phyloP scores from a whole-genome alignment of 2,113 vertebrate species.

The Triplophysa dalaica region DNA sequence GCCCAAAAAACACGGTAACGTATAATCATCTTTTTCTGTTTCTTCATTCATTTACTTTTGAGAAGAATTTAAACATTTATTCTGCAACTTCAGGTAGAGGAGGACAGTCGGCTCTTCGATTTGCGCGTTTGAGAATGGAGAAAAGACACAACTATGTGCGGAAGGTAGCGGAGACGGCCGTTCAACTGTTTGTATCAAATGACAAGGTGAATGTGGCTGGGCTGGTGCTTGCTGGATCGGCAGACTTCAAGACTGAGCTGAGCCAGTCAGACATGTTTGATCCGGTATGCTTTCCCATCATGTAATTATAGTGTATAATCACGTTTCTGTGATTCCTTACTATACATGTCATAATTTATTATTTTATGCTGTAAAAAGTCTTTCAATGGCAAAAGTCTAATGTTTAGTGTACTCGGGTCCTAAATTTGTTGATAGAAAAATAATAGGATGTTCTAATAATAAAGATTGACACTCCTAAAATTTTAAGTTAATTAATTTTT shows the following conservation, averaged over 20 bases:
- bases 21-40: neutral
- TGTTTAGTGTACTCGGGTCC: too few relatives aligned
- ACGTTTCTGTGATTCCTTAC: too few relatives aligned
- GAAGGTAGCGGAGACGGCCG: slow-evolving; percentile 97
- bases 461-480: too few relatives aligned
- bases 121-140: slow-evolving; percentile 97
- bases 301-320: too few relatives aligned
- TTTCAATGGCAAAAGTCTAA: too few relatives aligned
- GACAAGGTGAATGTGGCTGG: slow-evolving; percentile 99
- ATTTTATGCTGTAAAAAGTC: too few relatives aligned
- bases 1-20: slow-evolving; percentile 98
- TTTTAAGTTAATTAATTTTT: too few relatives aligned
- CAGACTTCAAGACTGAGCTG: slow-evolving; percentile 98
- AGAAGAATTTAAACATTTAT: neutral
- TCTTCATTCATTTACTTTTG: neutral
- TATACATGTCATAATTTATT: too few relatives aligned
- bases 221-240: slow-evolving; percentile 95
- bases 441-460: too few relatives aligned
- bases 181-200: slow-evolving; percentile 97
- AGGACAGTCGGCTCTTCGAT: slow-evolving; percentile 96
- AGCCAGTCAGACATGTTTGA: slow-evolving; percentile 99
- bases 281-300: slow-evolving; percentile 78
- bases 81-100: slow-evolving; percentile 83
- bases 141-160: slow-evolving; percentile 98
- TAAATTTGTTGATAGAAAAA: too few relatives aligned